These are phyloP conservation scores for Heliopora coerulea DNA, from an alignment of 92 coral and sea anemone genomes.

Conservation along the genomic window DNA sequence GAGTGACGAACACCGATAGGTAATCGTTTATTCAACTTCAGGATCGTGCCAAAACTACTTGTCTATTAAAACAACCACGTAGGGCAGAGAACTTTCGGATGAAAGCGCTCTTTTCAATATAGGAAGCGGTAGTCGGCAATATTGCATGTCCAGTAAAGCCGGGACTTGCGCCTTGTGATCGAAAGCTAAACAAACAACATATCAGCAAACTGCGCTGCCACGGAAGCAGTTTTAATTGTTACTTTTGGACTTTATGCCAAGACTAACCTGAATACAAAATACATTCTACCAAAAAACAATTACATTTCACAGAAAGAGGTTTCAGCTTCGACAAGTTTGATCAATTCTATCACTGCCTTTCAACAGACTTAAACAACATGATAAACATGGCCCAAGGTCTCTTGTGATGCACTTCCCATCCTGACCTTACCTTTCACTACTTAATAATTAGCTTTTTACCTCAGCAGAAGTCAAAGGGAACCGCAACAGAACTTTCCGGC, in stretches of 20 bases:
- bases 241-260: no score
- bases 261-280: no score
- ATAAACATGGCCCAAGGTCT: conserved; percentile 28
- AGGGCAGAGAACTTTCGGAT: no score
- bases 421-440: background rate
- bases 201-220: background rate
- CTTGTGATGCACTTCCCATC: conserved; percentile 9
- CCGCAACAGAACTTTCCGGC: conserved; percentile 29
- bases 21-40: background rate
- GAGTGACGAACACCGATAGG: background rate
- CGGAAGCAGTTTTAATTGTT: no score
- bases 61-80: no score
- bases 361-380: conserved; percentile 3
- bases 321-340: no score
- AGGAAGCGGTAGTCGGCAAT: conserved; percentile 28
- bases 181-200: conserved; percentile 29
- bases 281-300: no score
- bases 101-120: background rate
- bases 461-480: background rate
- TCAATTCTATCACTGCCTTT: conserved; percentile 13
- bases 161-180: conserved; percentile 16
- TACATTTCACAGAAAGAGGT: no score
- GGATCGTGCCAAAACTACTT: background rate
- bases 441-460: conserved; percentile 18
- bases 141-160: conserved; percentile 10